These are phyloP conservation scores for Sebastes oblongus DNA, from an alignment of 2,797 vertebrate species.

Conservation along the genomic window DNA sequence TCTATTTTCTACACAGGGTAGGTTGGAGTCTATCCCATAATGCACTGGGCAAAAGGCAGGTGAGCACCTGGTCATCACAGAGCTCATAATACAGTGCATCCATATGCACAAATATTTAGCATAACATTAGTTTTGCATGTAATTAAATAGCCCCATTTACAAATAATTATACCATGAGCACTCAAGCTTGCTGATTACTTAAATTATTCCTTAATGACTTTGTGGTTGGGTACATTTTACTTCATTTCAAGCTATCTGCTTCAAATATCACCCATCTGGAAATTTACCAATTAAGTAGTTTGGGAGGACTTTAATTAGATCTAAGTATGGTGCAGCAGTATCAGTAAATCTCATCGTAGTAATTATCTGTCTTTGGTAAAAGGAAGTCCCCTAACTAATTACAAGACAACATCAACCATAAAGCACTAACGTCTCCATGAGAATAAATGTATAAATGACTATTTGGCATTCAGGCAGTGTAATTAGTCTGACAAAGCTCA, in stretches of 20 bases:
- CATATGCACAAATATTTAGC: not conserved
- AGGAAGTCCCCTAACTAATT: conserved; percentile 16
- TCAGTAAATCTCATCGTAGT: conserved; percentile 16
- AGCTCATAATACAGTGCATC: not conserved
- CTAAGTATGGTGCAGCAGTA: not conserved
- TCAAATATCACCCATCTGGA: conserved; percentile 10
- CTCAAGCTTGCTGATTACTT: not conserved
- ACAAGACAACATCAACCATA: conserved; percentile 14
- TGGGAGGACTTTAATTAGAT: conserved; percentile 33
- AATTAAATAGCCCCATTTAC: not conserved
- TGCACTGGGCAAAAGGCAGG: not conserved
- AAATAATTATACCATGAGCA: not conserved
- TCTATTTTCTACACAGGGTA: not conserved
- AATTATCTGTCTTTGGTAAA: conserved; percentile 38
- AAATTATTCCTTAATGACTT: not conserved
- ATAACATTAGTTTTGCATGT: not conserved
- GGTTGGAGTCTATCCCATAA: not conserved
- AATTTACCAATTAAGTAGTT: conserved; percentile 18
- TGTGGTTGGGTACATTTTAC: conserved; percentile 6
- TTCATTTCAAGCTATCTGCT: conserved; percentile 8
- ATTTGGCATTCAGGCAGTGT: conserved; percentile 9
- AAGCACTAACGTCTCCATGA: not conserved
- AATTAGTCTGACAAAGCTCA: conserved; percentile 29
- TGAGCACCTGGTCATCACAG: not conserved
- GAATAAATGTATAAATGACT: not conserved